Percentiles rank a stretch among this genome's conserved stretches.
Evolutionary conservation across 1,140 invertebrate genomes (phyloP).

Genomic region (Cyrtorhinus lividipennis): DNA sequence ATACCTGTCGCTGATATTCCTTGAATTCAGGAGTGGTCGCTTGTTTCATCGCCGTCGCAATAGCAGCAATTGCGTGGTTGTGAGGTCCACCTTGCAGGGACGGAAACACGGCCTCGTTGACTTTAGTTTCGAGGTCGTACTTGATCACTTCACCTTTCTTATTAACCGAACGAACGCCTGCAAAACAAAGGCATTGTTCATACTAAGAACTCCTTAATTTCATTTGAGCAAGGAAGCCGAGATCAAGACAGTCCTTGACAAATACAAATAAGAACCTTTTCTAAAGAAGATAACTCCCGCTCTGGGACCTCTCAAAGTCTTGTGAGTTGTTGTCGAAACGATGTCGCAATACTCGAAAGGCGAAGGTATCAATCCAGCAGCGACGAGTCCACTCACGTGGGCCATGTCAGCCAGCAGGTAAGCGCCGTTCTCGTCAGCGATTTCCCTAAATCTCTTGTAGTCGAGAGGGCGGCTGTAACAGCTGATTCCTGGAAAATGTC

Average conservation of each 20-base stretch:
- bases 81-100: slow-evolving; percentile 87
- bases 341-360: slow-evolving; percentile 90
- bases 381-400: slow-evolving; percentile 83
- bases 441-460: slow-evolving; percentile 74
- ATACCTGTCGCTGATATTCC: slow-evolving; percentile 72
- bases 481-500: slow-evolving; percentile 49
- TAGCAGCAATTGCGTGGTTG: slow-evolving; percentile 79
- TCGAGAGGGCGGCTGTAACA: slow-evolving; percentile 78
- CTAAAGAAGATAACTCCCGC: slow-evolving; percentile 82
- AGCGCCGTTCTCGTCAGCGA: slow-evolving; percentile 72
- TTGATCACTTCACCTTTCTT: slow-evolving; percentile 59
- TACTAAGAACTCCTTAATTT: too few species aligned
- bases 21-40: slow-evolving; percentile 66
- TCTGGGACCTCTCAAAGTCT: slow-evolving; percentile 80
- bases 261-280: slow-evolving; percentile 41
- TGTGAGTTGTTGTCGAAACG: slow-evolving; percentile 92
- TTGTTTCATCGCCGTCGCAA: slow-evolving; percentile 84
- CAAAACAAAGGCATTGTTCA: slow-evolving; percentile 10
- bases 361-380: slow-evolving; percentile 68
- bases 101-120: slow-evolving; percentile 90
- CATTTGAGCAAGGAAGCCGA: too few species aligned
- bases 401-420: slow-evolving; percentile 93
- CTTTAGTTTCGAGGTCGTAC: slow-evolving; percentile 75
- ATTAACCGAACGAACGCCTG: slow-evolving; percentile 42
- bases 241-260: neutral